Evolutionary conservation across 2,888 invertebrate species (phyloP).

Genomic region (Noctua comes): DNA sequence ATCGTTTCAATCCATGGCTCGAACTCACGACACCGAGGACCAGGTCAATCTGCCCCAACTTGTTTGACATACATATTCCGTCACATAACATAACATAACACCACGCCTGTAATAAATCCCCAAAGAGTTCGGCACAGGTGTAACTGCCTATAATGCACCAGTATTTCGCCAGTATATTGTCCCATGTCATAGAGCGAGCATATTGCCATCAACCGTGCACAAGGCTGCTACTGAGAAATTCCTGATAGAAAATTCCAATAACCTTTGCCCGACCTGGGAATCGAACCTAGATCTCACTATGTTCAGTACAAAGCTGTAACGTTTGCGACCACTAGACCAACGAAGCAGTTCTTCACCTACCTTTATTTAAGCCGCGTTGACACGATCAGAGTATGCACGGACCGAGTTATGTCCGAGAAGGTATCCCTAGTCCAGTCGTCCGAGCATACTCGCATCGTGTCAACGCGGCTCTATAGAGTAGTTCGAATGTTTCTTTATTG

Average conservation of each 20-base stretch:
- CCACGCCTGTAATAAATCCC: neutral
- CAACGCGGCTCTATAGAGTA: too few relatives aligned
- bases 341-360: too few relatives aligned
- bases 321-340: neutral
- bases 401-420: too few relatives aligned
- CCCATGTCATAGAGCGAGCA: too few relatives aligned
- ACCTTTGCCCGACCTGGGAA: neutral
- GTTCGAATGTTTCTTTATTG: neutral
- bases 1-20: neutral
- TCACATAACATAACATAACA: neutral
- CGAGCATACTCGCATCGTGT: too few relatives aligned
- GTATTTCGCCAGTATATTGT: neutral
- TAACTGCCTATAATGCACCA: too few relatives aligned
- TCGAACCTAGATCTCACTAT: neutral
- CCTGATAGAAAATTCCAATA: neutral
- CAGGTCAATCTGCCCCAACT: neutral
- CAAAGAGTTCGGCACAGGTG: neutral
- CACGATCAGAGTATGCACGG: too few relatives aligned
- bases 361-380: too few relatives aligned
- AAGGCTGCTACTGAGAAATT: neutral
- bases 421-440: too few relatives aligned
- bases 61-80: neutral
- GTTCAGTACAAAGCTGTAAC: neutral
- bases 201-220: neutral
- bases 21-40: neutral